phyloP scores from a whole-genome alignment of 2,888 invertebrate genomes.

The Phrixothrix hirtus region DNA sequence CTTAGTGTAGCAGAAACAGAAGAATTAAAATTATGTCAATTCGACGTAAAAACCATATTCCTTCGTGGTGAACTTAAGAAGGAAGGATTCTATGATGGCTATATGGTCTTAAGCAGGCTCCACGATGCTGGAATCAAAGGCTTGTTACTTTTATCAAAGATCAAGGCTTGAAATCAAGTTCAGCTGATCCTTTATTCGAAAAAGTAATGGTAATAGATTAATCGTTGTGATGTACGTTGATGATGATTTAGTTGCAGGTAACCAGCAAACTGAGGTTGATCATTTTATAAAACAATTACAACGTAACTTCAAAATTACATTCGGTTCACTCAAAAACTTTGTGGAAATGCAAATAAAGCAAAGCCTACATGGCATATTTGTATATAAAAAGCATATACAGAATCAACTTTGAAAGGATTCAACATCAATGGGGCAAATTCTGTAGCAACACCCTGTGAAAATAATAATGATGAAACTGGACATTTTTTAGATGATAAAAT shows the following conservation, averaged over 20 bases:
- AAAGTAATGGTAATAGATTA: neutral
- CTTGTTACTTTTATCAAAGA: neutral
- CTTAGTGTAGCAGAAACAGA: neutral
- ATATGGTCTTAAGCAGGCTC: neutral
- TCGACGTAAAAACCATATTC: neutral
- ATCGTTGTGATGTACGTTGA: neutral
- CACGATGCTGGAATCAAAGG: neutral
- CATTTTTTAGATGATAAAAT: neutral
- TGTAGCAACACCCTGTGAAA: neutral
- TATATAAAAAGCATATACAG: neutral
- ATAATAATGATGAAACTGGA: neutral
- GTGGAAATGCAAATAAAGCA: neutral
- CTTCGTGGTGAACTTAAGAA: neutral
- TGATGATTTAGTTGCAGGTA: neutral
- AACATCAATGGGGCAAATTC: neutral
- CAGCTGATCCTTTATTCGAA: neutral
- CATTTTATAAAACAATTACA: neutral
- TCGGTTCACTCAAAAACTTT: no score
- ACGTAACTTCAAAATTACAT: no score
- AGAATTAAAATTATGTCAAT: neutral
- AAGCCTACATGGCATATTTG: neutral
- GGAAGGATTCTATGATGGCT: neutral
- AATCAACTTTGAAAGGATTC: neutral
- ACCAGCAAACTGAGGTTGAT: neutral
- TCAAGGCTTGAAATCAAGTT: constrained; percentile 4